These are phyloP conservation scores for Psylliodes chrysocephalus DNA, from an alignment of 2,888 invertebrate species.

Conservation along the genomic window DNA sequence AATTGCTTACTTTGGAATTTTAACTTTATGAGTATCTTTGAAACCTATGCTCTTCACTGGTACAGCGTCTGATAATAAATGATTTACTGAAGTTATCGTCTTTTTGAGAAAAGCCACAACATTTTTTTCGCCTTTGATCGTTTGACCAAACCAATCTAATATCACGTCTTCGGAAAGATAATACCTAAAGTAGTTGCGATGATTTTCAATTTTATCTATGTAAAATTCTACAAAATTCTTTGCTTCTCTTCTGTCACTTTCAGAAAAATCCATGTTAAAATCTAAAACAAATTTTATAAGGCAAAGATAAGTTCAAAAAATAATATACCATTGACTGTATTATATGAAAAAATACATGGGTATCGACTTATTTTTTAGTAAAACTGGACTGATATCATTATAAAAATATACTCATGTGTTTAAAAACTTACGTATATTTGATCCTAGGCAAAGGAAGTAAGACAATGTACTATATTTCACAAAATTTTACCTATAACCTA, in stretches of 20 bases:
- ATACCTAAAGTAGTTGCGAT: constrained; percentile 54
- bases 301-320: no score
- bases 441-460: not conserved
- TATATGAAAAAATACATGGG: no score
- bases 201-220: constrained; percentile 59
- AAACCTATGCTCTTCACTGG: constrained; percentile 58
- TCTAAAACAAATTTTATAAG: not conserved
- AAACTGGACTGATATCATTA: no score
- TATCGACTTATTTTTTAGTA: no score
- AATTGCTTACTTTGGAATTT: constrained; percentile 52
- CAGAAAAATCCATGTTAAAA: constrained; percentile 44
- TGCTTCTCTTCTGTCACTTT: constrained; percentile 54
- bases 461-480: not conserved
- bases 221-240: constrained; percentile 58
- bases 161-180: constrained; percentile 61
- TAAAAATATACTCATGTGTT: no score
- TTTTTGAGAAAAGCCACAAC: constrained; percentile 69
- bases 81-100: constrained; percentile 61
- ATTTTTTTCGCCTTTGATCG: constrained; percentile 69
- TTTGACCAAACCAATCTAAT: constrained; percentile 75
- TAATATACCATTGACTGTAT: no score
- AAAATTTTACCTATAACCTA: not conserved
- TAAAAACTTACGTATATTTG: no score
- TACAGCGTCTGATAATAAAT: constrained; percentile 52
- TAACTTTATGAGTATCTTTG: constrained; percentile 57